Evolutionary conservation across 2,888 invertebrate species (phyloP).

Genomic region (Chymomyza fuscimana): DNA sequence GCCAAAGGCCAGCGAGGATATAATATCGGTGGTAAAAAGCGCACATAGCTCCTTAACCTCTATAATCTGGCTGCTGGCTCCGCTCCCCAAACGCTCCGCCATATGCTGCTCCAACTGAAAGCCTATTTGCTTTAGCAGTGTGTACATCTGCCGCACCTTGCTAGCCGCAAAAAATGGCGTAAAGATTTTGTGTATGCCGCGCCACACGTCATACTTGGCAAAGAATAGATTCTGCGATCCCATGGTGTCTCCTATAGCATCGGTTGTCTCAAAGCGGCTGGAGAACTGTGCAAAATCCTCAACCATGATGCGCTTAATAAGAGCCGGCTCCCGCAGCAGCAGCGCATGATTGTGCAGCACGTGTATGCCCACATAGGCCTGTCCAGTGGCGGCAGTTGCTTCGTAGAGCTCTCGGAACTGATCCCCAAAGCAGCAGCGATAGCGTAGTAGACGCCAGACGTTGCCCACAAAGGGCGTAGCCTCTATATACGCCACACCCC

Average conservation of each 20-base stretch:
- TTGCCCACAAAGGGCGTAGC: conserved; percentile 79
- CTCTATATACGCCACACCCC: conserved; percentile 69
- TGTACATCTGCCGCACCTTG: conserved; percentile 76
- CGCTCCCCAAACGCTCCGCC: conserved; percentile 35
- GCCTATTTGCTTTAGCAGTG: conserved; percentile 70
- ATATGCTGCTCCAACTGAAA: conserved; percentile 67
- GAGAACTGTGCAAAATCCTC: conserved; percentile 80
- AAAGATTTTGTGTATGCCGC: conserved; percentile 76
- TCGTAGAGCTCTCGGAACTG: conserved; percentile 76
- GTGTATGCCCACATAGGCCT: conserved; percentile 76
- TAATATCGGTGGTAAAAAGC: conserved; percentile 79
- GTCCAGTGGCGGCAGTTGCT: conserved; percentile 34
- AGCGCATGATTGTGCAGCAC: conserved; percentile 80
- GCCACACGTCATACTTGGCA: conserved; percentile 79
- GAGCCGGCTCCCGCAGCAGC: conserved; percentile 78
- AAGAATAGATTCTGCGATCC: conserved; percentile 79
- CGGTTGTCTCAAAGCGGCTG: conserved; percentile 64
- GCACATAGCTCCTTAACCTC: conserved; percentile 75
- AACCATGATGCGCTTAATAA: conserved; percentile 79
- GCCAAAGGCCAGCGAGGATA: conserved; percentile 80
- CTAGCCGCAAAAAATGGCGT: conserved; percentile 79
- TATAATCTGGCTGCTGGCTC: conserved; percentile 29
- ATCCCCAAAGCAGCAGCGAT: conserved; percentile 70
- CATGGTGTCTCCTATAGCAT: conserved; percentile 75
- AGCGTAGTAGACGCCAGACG: conserved; percentile 71